Conservation (phyloP, 2,113 vertebrate genomes). For the Chelonoidis abingdonii region DNA sequence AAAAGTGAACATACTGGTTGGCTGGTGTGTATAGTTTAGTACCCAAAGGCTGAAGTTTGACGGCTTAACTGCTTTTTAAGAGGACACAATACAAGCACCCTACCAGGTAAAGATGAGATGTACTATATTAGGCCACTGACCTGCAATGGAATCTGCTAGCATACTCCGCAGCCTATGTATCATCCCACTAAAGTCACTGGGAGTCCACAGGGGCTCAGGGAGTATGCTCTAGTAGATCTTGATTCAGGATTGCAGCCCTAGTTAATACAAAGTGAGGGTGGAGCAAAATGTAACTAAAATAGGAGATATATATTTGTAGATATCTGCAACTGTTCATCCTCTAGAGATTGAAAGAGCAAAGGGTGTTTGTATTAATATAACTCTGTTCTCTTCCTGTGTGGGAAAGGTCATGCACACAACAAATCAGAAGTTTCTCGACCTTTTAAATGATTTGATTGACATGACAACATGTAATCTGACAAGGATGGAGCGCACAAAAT, state of each 20-base stretch:
- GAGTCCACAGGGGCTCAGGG: neutral
- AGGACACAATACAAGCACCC: neutral
- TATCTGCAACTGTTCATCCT: neutral
- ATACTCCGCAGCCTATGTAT: neutral
- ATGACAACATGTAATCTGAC: conserved; percentile 74
- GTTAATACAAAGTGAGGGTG: neutral
- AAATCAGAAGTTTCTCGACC: conserved; percentile 76
- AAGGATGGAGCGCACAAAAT: conserved; percentile 78
- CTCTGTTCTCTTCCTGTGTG: neutral
- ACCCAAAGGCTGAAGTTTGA: neutral
- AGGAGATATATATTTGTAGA: neutral
- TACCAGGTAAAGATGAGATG: neutral
- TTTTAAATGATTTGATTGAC: conserved; percentile 78
- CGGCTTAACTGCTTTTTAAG: neutral
- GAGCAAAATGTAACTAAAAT: neutral
- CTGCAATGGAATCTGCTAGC: neutral
- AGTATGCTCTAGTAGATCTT: neutral
- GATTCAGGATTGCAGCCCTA: neutral
- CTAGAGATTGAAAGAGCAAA: neutral
- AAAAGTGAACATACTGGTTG: neutral
- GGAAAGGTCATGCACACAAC: conserved; percentile 76
- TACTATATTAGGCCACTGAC: neutral
- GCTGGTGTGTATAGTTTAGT: neutral
- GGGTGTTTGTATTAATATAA: neutral
- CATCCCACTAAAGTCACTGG: neutral